Percentiles rank a stretch among this genome's conserved stretches.
phyloP scores from a whole-genome alignment of 1,140 invertebrate species.

The Eriocheir sinensis region DNA sequence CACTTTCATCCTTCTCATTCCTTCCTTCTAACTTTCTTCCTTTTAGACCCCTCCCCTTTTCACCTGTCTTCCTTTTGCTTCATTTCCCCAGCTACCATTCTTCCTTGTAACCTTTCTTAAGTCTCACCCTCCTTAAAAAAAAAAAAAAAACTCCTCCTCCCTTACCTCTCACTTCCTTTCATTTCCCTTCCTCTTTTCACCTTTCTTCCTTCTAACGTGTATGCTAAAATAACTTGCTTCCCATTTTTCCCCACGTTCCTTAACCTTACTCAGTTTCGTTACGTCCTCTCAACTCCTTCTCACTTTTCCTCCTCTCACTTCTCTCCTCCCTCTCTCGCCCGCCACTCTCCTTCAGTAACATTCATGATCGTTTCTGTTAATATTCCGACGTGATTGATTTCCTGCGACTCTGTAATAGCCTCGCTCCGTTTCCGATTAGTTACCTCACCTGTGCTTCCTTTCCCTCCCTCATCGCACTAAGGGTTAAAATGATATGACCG shows the following conservation, averaged over 20 bases:
- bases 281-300: neutral
- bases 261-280: neutral
- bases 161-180: neutral
- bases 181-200: slow-evolving; percentile 26
- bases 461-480: no score
- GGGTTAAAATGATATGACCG: no score
- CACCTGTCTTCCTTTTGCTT: neutral
- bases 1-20: neutral
- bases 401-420: no score
- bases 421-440: no score
- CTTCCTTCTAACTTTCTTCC: neutral
- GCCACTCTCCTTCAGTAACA: neutral
- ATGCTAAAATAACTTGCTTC: no score
- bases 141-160: no score
- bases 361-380: no score
- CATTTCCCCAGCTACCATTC: neutral
- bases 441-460: no score
- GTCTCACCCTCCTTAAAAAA: neutral
- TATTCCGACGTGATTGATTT: no score
- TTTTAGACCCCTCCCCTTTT: neutral
- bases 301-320: neutral
- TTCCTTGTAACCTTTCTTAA: neutral
- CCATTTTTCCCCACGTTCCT: neutral
- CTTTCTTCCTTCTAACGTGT: no score
- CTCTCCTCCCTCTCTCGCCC: neutral